phyloP scores from a whole-genome alignment of 2,113 vertebrate genomes.

The Microtus richardsoni region DNA sequence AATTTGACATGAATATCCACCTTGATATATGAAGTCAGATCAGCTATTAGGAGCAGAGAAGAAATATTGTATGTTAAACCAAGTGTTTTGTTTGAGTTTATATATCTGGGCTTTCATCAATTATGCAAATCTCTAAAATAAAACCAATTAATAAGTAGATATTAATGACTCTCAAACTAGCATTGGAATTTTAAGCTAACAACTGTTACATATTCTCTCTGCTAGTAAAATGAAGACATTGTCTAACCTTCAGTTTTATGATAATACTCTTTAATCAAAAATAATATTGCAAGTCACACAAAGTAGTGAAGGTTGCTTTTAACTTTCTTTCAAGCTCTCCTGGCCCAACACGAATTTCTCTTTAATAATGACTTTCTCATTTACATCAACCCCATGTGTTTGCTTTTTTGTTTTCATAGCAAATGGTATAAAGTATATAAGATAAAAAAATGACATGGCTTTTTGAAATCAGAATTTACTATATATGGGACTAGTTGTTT shows the following conservation, averaged over 20 bases:
- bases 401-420: slow-evolving; percentile 4
- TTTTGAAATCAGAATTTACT: background rate
- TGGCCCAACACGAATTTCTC: background rate
- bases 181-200: background rate
- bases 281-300: background rate
- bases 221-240: background rate
- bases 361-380: background rate
- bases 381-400: background rate
- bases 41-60: background rate
- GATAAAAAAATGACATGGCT: background rate
- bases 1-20: background rate
- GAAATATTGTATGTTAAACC: background rate
- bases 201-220: background rate
- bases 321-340: background rate
- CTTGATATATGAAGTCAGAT: background rate
- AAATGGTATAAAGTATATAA: background rate
- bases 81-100: background rate
- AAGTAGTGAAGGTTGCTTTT: background rate
- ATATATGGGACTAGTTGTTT: background rate
- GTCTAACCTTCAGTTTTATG: background rate
- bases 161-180: background rate
- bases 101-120: background rate
- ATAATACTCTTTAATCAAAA: background rate
- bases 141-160: background rate
- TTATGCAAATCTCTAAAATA: background rate